A percentile compares a stretch with the other conserved stretches of the same genome.
Conservation (phyloP, 2,113 vertebrate genomes). For the Calypte anna region DNA sequence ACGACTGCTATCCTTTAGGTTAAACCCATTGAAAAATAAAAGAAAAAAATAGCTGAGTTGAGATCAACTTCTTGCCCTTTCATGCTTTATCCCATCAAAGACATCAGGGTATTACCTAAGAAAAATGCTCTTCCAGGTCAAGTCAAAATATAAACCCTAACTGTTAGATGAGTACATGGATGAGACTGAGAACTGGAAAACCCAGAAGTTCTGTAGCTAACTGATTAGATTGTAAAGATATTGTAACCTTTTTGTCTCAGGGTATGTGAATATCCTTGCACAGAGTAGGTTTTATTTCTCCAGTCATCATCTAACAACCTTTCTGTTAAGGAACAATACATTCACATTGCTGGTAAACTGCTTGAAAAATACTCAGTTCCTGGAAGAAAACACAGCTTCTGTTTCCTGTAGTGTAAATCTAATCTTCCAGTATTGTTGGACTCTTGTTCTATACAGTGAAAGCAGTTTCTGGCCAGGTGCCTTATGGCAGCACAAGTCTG, state of each 20-base stretch:
- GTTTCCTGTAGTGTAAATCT: neutral
- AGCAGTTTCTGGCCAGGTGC: neutral
- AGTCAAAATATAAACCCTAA: neutral
- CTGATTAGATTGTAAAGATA: neutral
- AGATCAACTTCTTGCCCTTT: neutral
- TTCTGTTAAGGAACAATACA: neutral
- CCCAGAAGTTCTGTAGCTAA: neutral
- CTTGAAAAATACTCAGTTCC: neutral
- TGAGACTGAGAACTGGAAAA: neutral
- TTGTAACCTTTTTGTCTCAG: neutral
- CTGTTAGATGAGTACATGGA: neutral
- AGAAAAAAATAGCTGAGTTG: neutral
- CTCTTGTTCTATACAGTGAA: neutral
- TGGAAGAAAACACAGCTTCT: neutral
- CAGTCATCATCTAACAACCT: accelerated
- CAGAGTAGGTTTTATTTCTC: neutral
- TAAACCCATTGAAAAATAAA: neutral
- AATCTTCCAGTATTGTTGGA: neutral
- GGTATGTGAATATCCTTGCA: neutral
- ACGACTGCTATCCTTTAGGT: neutral
- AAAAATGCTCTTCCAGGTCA: neutral
- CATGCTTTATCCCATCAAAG: slow-evolving; percentile 30
- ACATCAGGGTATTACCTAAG: neutral
- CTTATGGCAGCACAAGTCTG: neutral
- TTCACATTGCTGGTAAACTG: neutral